Percentiles rank a stretch among this genome's conserved stretches.
Evolutionary conservation across 2,797 vertebrate species (phyloP).

Genomic region (Onychomys arenicola): DNA sequence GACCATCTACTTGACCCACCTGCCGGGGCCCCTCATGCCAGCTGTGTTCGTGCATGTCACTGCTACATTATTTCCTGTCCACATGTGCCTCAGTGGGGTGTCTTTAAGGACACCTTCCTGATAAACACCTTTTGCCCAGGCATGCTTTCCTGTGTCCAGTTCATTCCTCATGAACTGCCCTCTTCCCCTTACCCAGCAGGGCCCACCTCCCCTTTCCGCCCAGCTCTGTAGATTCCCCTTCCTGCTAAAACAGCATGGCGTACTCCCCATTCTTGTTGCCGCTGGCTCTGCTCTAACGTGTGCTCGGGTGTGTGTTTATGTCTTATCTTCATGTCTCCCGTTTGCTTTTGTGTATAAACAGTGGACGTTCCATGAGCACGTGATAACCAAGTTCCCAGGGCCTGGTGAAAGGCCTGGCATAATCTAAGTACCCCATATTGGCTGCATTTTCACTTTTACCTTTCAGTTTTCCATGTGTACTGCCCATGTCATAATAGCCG

Average conservation of each 20-base stretch:
- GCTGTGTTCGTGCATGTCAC: neutral
- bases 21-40: neutral
- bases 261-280: neutral
- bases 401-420: neutral
- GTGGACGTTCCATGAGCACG: neutral
- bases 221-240: neutral
- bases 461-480: slow-evolving; percentile 8
- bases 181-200: neutral
- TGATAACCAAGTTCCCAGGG: neutral
- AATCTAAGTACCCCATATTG: neutral
- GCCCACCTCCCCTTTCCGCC: neutral
- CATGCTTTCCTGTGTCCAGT: neutral
- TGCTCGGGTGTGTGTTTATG: neutral
- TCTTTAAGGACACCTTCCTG: slow-evolving; percentile 7
- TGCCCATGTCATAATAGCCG: neutral
- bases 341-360: neutral
- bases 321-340: neutral
- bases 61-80: neutral
- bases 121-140: neutral
- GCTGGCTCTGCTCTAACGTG: neutral
- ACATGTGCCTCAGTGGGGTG: neutral
- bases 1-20: slow-evolving; percentile 13
- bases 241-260: neutral
- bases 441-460: neutral
- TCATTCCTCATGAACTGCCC: neutral